These are phyloP conservation scores for Sebastes trivittatus DNA, from an alignment of 2,797 vertebrate genomes.

Conservation along the genomic window DNA sequence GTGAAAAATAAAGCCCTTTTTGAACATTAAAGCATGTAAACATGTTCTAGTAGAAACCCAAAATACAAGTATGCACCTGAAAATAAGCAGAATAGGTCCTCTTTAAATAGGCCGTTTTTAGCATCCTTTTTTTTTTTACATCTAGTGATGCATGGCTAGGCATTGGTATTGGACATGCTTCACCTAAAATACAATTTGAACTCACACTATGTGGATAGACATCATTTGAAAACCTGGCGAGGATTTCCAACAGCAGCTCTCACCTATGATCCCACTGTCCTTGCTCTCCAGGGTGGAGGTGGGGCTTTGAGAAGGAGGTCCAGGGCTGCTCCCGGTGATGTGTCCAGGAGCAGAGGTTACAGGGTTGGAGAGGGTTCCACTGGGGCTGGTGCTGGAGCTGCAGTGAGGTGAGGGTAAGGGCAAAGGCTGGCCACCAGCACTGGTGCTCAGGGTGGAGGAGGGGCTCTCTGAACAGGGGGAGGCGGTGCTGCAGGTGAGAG, in stretches of 20 bases:
- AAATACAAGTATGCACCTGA: too few species aligned
- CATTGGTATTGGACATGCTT: slow-evolving; percentile 10
- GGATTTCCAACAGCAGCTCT: slow-evolving; percentile 50
- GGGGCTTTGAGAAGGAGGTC: slow-evolving; percentile 89
- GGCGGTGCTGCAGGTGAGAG: slow-evolving; percentile 92
- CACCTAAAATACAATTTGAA: slow-evolving; percentile 23
- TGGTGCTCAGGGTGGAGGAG: slow-evolving; percentile 89
- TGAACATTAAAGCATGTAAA: too few species aligned
- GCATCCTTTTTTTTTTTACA: background rate
- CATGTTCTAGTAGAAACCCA: too few species aligned
- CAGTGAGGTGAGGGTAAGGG: slow-evolving; percentile 50
- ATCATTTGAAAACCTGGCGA: background rate
- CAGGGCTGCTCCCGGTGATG: slow-evolving; percentile 76
- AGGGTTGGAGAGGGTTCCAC: slow-evolving; percentile 65
- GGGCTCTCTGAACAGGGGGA: slow-evolving; percentile 94
- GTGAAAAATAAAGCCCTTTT: too few species aligned
- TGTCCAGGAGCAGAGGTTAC: slow-evolving; percentile 55
- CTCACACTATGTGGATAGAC: background rate
- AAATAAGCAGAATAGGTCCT: too few species aligned
- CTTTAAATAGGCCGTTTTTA: too few species aligned
- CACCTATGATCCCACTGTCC: slow-evolving; percentile 96
- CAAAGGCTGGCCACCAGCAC: slow-evolving; percentile 73
- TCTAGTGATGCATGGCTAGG: slow-evolving; percentile 4
- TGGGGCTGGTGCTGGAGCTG: slow-evolving; percentile 60
- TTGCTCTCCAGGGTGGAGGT: slow-evolving; percentile 97